Evolutionary conservation across 1,140 invertebrate genomes (phyloP), one percentile per base, ranked within the genome.

Genomic region (Asobara japonica): DNA sequence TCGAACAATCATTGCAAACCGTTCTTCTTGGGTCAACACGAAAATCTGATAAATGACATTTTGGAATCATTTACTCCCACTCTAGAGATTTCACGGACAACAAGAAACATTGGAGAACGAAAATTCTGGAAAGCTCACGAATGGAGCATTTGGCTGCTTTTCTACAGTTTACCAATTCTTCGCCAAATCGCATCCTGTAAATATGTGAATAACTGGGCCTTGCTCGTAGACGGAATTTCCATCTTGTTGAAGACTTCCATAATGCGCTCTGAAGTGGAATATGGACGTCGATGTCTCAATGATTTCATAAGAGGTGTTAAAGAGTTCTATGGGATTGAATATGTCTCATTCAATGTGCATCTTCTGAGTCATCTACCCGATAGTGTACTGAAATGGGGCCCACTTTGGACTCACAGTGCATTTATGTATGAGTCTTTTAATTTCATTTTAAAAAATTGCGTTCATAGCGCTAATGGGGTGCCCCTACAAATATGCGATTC

Each of bases 41-140:
- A 79, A 18, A 25, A 62, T 7, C 6, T 13, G 16, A 56, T 81
- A 16, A 72, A 80, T 70, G 22, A 30, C 11, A 10, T 74, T 16
- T 27, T 79, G n/a, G 16, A 73, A 25, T 72, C 71, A 10, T 76
- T 62, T n/a, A 77, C 8, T 71, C n/a, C n/a, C n/a, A n/a, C n/a
- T n/a, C n/a, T n/a, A n/a, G n/a, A n/a, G n/a, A n/a, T n/a, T n/a
- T n/a, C 78, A 10, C 69, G 79, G 65, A 76, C 73, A 5, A 70
- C 76, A 20, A 13, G 77, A 60, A 48, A 31, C 36, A 70, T 80
- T 62, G 33, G 31, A 8, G 75, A 78, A 30, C 33, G 76, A 33
- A 65, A 16, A 4, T 45, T 73, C 76, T 82, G 75, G 79, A 82
- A 82, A 74, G 79, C 80, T 20, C 76, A 81, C 60, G 79, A 83